These are phyloP conservation scores for Nothoprocta pentlandii DNA, from an alignment of 2,113 vertebrate genomes.

Conservation along the genomic window DNA sequence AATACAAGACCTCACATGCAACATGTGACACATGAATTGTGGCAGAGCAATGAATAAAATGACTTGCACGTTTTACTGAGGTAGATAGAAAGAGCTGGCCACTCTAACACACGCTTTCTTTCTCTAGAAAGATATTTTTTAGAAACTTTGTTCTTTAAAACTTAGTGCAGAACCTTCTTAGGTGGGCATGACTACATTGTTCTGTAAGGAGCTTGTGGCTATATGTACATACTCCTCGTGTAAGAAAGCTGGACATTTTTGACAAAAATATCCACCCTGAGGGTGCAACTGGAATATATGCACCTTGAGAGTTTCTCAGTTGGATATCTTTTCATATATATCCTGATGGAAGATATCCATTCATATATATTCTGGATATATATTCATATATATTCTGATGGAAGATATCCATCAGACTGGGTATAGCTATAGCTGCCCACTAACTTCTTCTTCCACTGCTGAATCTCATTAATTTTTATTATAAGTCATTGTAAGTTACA, in stretches of 20 bases:
- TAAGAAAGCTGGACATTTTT: neutral
- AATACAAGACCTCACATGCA: neutral
- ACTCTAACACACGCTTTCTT: neutral
- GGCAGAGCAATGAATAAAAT: neutral
- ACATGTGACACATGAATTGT: neutral
- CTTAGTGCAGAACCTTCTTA: neutral
- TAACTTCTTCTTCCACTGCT: neutral
- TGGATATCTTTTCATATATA: neutral
- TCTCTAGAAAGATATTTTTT: neutral
- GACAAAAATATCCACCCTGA: no score
- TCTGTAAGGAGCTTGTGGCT: neutral
- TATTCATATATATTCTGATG: no score
- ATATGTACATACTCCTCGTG: neutral
- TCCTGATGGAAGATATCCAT: no score
- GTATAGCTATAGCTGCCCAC: neutral
- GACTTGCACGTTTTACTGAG: neutral
- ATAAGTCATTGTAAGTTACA: neutral
- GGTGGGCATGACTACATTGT: fast-evolving
- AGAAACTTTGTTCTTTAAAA: neutral
- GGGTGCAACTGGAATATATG: no score
- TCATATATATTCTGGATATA: no score
- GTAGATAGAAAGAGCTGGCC: neutral
- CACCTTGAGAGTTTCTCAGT: neutral
- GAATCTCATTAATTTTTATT: neutral
- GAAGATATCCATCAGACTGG: neutral